These are phyloP conservation scores for Melieria picta DNA, from an alignment of 2,888 invertebrate species.

Conservation along the genomic window DNA sequence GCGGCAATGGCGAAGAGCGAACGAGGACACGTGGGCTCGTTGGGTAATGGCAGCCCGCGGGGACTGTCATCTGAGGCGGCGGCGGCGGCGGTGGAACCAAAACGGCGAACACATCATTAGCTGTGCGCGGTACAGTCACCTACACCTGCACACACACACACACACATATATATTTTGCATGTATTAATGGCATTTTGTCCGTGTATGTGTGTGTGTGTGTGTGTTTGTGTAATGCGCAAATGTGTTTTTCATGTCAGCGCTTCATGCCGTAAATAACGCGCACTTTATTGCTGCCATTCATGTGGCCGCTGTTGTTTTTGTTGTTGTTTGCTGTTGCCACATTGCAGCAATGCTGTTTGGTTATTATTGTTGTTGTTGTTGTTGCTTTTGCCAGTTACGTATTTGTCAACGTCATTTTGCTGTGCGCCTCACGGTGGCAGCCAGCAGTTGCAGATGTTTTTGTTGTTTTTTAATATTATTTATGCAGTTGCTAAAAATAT, in stretches of 20 bases:
- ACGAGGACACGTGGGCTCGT: too few species aligned
- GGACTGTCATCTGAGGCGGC: too few species aligned
- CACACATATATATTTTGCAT: neutral
- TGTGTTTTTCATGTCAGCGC: conserved; percentile 8
- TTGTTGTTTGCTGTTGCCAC: neutral
- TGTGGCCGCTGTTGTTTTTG: neutral
- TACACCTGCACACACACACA: neutral
- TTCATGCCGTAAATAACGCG: neutral
- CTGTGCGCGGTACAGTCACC: neutral
- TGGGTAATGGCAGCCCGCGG: too few species aligned
- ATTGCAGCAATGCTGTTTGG: too few species aligned
- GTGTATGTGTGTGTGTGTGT: neutral
- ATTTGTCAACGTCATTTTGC: neutral
- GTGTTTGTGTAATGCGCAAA: neutral
- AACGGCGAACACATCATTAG: neutral
- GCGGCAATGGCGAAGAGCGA: too few species aligned
- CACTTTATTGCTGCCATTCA: neutral
- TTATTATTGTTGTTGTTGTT: neutral
- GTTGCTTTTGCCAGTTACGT: neutral
- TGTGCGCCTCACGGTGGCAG: neutral
- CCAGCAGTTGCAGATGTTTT: neutral
- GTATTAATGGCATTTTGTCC: neutral
- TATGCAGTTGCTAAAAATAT: neutral
- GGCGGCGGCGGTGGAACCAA: neutral
- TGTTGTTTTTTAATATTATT: neutral